Percentiles rank a stretch among this genome's conserved stretches.
Evolutionary conservation across 2,888 invertebrate genomes (phyloP).

Genomic region (Orthosia incerta): DNA sequence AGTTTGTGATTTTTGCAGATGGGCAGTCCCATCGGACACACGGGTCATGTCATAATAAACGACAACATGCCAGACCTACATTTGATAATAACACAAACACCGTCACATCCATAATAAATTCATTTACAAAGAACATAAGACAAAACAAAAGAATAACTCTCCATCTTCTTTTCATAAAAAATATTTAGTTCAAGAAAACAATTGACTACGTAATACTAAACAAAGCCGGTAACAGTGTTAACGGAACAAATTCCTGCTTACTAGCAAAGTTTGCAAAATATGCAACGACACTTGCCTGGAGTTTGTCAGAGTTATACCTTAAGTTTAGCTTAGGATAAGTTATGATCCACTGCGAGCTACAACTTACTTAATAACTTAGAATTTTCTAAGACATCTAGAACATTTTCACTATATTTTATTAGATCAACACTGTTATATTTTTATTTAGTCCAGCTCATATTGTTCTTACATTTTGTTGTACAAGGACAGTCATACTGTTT

Average conservation of each 20-base stretch:
- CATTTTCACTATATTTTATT: not conserved
- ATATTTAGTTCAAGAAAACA: conserved; percentile 38
- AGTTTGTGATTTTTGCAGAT: no score
- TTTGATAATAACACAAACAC: not conserved
- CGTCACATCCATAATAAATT: not conserved
- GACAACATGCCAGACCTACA: no score
- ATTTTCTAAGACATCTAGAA: conserved; percentile 28
- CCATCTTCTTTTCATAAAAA: conserved; percentile 34
- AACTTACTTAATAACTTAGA: conserved; percentile 24
- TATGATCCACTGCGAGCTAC: conserved; percentile 43
- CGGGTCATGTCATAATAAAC: not conserved
- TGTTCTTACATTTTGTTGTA: not conserved
- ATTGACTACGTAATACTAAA: conserved; percentile 36
- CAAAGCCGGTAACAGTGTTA: conserved; percentile 25
- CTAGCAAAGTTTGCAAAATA: conserved; percentile 56
- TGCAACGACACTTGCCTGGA: conserved; percentile 57
- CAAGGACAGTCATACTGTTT: no score
- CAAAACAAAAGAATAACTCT: conserved; percentile 6
- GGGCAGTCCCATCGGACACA: no score
- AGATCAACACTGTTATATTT: conserved; percentile 22
- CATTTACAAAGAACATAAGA: conserved; percentile 10
- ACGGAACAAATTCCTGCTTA: conserved; percentile 48
- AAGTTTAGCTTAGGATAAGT: conserved; percentile 48
- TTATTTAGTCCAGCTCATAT: conserved; percentile 14
- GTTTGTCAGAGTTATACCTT: conserved; percentile 50